These are phyloP conservation scores for Hippocampus kuda DNA, from an alignment of 2,797 vertebrate species.

Conservation along the genomic window DNA sequence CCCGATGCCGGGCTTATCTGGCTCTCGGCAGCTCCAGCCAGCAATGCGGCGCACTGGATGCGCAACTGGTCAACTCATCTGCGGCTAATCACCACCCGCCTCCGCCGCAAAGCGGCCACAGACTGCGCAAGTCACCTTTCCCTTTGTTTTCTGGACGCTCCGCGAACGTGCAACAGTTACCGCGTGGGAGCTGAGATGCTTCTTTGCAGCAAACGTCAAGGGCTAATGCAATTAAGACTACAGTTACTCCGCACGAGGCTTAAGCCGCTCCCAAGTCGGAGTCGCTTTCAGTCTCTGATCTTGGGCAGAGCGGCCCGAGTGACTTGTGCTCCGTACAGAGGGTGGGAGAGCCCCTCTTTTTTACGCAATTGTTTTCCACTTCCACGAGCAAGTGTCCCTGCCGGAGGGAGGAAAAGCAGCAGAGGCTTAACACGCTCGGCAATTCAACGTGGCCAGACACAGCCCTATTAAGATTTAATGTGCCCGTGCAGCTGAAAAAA, in stretches of 20 bases:
- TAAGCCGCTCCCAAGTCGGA: slow-evolving; percentile 37
- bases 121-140: slow-evolving; percentile 33
- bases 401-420: slow-evolving; percentile 63
- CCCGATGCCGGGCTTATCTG: slow-evolving; percentile 63
- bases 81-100: slow-evolving; percentile 67
- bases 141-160: slow-evolving; percentile 15
- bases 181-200: slow-evolving; percentile 30
- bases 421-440: slow-evolving; percentile 68
- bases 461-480: slow-evolving; percentile 79
- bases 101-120: slow-evolving; percentile 59
- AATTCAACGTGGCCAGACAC: slow-evolving; percentile 70
- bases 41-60: slow-evolving; percentile 56
- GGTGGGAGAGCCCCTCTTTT: slow-evolving; percentile 57
- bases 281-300: slow-evolving; percentile 50
- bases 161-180: slow-evolving; percentile 19
- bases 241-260: background rate
- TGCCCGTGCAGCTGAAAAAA: slow-evolving; percentile 65
- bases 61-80: slow-evolving; percentile 67
- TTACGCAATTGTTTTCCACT: slow-evolving; percentile 73
- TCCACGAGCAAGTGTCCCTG: slow-evolving; percentile 65
- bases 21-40: slow-evolving; percentile 62
- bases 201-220: slow-evolving; percentile 12
- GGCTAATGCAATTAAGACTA: background rate
- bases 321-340: slow-evolving; percentile 53
- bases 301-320: slow-evolving; percentile 54